Evolutionary conservation across 2,797 vertebrate genomes (phyloP).

Genomic region (Scarus forsteni): DNA sequence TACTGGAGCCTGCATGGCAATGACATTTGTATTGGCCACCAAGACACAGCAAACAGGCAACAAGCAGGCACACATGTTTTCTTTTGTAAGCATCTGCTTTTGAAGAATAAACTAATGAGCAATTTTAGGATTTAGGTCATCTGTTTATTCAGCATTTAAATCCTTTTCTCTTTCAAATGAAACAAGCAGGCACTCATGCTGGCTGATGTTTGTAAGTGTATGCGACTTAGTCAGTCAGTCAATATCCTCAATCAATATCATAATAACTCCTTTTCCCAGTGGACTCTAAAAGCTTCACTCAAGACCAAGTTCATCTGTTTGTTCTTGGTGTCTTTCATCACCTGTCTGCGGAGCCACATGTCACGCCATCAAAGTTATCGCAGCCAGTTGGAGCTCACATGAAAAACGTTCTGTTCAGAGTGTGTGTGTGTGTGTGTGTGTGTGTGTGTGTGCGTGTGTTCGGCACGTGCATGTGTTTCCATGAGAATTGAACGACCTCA

Average conservation of each 20-base stretch:
- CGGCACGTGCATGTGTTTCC: conserved; percentile 1
- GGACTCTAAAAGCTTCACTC: conserved; percentile 36
- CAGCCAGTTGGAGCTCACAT: conserved; percentile 32
- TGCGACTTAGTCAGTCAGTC: conserved; percentile 36
- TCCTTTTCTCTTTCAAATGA: too few relatives aligned
- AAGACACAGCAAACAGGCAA: too few relatives aligned
- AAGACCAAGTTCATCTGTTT: conserved; percentile 57
- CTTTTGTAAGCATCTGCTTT: too few relatives aligned
- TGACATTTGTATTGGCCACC: too few relatives aligned
- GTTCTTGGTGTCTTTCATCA: conserved; percentile 68
- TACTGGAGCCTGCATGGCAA: too few relatives aligned
- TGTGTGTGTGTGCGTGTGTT: conserved; percentile 5
- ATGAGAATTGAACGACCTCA: conserved; percentile 48
- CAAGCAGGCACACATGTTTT: too few relatives aligned
- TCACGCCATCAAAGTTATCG: conserved; percentile 14
- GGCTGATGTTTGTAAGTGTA: neutral
- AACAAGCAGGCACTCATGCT: neutral
- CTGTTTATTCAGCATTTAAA: neutral
- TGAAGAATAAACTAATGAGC: too few relatives aligned
- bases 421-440: conserved; percentile 4
- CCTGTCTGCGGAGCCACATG: conserved; percentile 43
- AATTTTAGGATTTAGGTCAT: too few relatives aligned
- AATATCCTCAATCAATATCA: conserved; percentile 65
- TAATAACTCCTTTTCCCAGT: conserved; percentile 66
- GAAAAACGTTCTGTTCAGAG: conserved; percentile 30